Base-by-base conservation (phyloP, 2,797 vertebrate species). In the Brachymystax lenok region DNA sequence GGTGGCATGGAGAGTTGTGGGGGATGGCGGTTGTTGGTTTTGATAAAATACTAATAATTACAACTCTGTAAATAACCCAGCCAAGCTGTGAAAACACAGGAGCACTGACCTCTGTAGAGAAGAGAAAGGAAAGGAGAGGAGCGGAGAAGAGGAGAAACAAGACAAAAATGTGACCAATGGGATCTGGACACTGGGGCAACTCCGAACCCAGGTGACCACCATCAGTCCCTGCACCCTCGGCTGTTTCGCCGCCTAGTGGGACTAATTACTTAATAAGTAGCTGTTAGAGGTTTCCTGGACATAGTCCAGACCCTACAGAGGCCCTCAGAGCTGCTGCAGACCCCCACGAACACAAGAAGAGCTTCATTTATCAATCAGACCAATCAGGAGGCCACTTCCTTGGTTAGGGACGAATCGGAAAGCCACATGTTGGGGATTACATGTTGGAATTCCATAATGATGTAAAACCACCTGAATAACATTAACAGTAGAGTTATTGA, bases 241-340 rank as follows among this genome's bases (percentile, higher is more conserved):
- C 40, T 10, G 40, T 46, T 21, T 63, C 21, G 1, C 59, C 21
- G 59, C 59, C 88, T 90, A 91, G 88, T 92, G 88, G 88, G 86
- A 91, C 91, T 95, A 95, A 96, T 93, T 93, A 95, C 94, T 95
- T 95, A 95, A 96, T 95, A 95, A 95, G 93, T 93, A 84, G 92
- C 92, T 94, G 93, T 94, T 93, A 90, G 90, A 86, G 92, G 96
- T 96, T 98, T 98, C 96, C 96, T 97, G 96, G 96, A 99, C 93
- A 96, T 94, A 97, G 94, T 96, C 97, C 97, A 98, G 97, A 96
- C 90, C 94, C 91, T 82, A 54, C 80, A 72, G 93, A 96, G 78
- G 90, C 92, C 90, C 84, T 84, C 82, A 79, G 77, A 90, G 73
- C 80, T 77, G 73, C 80, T 77, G 85, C 75, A 85, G 87, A 88